These are phyloP conservation scores for Leptopilina clavipes DNA, from an alignment of 1,140 invertebrate species.

Conservation along the genomic window DNA sequence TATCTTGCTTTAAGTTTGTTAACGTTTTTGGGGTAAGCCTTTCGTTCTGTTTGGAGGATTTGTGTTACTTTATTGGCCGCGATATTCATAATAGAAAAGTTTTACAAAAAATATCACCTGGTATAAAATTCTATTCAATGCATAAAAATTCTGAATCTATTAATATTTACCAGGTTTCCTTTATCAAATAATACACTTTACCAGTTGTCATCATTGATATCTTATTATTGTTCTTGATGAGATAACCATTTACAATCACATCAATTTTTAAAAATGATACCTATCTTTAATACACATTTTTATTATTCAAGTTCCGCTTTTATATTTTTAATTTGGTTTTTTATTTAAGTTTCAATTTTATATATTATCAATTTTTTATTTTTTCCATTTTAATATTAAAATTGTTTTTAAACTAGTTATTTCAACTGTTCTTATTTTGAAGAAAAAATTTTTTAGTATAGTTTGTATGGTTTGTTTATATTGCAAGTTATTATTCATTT, in stretches of 20 bases:
- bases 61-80: slow-evolving; percentile 39
- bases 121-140: background rate
- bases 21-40: slow-evolving; percentile 43
- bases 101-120: background rate
- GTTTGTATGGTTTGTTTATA: too few relatives aligned
- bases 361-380: too few relatives aligned
- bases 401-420: too few relatives aligned
- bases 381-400: too few relatives aligned
- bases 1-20: slow-evolving; percentile 44
- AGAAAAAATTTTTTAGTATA: too few relatives aligned
- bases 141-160: background rate
- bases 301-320: too few relatives aligned
- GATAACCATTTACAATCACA: background rate
- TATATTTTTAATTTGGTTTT: too few relatives aligned
- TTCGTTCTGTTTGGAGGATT: background rate
- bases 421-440: too few relatives aligned
- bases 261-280: too few relatives aligned
- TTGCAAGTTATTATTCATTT: too few relatives aligned
- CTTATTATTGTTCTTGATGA: background rate
- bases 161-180: background rate
- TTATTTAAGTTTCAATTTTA: too few relatives aligned
- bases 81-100: slow-evolving; percentile 24
- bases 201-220: background rate
- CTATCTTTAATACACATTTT: too few relatives aligned
- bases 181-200: background rate